Conservation (phyloP, 2,888 invertebrate genomes). For the Folsomia candida region DNA sequence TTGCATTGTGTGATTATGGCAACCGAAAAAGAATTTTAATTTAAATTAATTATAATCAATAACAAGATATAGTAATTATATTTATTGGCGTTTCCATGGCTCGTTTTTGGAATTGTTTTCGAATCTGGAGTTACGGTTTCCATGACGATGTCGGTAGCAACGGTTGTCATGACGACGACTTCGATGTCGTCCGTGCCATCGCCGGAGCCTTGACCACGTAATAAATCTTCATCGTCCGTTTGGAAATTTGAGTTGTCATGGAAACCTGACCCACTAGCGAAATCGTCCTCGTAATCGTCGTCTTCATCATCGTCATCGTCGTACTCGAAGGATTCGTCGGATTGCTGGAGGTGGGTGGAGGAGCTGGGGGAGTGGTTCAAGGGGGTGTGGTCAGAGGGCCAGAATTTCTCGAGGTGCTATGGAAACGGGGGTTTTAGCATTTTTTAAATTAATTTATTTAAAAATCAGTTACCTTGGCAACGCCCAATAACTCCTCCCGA, state of each 20-base stretch:
- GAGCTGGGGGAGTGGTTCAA: background rate
- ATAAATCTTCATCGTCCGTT: slow-evolving; percentile 7
- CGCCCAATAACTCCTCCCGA: background rate
- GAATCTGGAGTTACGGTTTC: no score
- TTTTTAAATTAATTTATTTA: background rate
- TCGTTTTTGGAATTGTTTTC: no score
- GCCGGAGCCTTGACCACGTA: background rate
- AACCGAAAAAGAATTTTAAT: background rate
- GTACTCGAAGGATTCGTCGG: background rate
- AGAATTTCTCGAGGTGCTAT: slow-evolving; percentile 27
- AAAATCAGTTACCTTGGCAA: background rate
- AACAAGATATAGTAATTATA: no score
- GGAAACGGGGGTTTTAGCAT: no score
- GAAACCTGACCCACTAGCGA: background rate
- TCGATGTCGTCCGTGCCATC: background rate
- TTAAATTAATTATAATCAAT: background rate
- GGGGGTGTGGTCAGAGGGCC: slow-evolving; percentile 19
- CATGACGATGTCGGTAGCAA: no score
- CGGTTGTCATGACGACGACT: background rate
- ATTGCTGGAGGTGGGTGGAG: background rate
- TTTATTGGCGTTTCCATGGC: no score
- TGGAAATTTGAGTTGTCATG: background rate
- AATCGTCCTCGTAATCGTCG: background rate
- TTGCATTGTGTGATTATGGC: background rate
- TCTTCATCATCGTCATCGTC: background rate